phyloP scores from a whole-genome alignment of 2,797 vertebrate genomes.

The Sebastes steindachneri region DNA sequence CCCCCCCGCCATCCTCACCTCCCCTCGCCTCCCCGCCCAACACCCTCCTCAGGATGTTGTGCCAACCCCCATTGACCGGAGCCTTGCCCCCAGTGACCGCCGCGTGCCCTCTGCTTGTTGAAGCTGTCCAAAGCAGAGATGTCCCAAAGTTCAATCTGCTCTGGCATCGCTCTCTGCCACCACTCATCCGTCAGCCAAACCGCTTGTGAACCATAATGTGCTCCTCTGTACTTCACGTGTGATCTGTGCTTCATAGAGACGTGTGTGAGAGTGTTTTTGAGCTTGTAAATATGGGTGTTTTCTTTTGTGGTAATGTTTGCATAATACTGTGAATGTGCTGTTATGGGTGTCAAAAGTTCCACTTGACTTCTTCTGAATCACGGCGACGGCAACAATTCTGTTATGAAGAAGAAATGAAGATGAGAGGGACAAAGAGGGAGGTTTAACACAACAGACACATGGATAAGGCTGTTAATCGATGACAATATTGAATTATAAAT shows the following conservation, averaged over 20 bases:
- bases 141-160: conserved; percentile 86
- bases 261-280: neutral
- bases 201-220: conserved; percentile 65
- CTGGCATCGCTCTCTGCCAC: conserved; percentile 80
- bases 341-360: neutral
- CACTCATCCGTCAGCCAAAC: conserved; percentile 73
- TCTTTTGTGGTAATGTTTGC: neutral
- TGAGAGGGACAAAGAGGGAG: neutral
- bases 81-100: conserved; percentile 82
- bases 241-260: neutral
- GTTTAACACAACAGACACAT: neutral
- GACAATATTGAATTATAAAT: too few relatives aligned
- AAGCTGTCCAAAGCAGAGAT: conserved; percentile 81
- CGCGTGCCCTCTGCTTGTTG: conserved; percentile 80
- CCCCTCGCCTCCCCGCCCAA: conserved; percentile 10
- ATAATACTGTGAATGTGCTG: neutral
- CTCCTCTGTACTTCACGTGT: neutral
- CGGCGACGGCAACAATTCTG: neutral
- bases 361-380: neutral
- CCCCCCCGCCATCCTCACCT: conserved; percentile 7
- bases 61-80: conserved; percentile 78
- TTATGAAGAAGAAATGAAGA: neutral
- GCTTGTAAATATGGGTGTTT: neutral
- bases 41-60: conserved; percentile 70
- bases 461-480: neutral